Evolutionary conservation across 2,797 vertebrate genomes (phyloP).

Genomic region (Aselliscus stoliczkanus): DNA sequence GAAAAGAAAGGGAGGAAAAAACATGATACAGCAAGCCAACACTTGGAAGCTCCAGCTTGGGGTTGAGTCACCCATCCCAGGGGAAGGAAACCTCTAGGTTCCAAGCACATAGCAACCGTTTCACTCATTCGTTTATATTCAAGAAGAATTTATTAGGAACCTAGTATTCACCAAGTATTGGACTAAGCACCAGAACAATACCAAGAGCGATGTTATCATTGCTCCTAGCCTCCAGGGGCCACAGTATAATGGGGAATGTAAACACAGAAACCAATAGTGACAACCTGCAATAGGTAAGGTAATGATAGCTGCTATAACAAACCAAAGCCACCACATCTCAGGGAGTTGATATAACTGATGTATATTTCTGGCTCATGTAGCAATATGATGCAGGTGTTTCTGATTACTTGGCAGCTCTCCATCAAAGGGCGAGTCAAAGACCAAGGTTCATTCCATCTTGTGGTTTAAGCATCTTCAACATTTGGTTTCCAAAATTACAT

Average conservation of each 20-base stretch:
- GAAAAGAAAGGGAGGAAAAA: accelerated
- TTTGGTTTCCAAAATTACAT: background rate
- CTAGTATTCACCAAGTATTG: background rate
- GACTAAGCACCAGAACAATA: background rate
- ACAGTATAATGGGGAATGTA: background rate
- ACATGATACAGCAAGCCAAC: background rate
- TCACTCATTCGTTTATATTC: background rate
- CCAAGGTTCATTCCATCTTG: background rate
- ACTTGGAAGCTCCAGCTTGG: background rate
- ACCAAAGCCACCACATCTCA: background rate
- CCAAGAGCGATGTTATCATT: background rate
- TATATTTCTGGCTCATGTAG: background rate
- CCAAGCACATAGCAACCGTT: background rate
- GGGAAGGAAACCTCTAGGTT: background rate
- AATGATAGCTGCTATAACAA: background rate
- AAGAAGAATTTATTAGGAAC: background rate
- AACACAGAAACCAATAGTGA: background rate
- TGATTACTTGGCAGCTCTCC: background rate
- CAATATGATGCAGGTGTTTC: background rate
- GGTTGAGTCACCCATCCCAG: background rate
- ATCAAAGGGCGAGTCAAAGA: background rate
- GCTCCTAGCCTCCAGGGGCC: background rate
- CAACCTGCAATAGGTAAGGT: background rate
- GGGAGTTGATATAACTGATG: background rate
- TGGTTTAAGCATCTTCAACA: background rate